Evolutionary conservation across 1,140 invertebrate species (phyloP).

Genomic region (Diuraphis noxia): DNA sequence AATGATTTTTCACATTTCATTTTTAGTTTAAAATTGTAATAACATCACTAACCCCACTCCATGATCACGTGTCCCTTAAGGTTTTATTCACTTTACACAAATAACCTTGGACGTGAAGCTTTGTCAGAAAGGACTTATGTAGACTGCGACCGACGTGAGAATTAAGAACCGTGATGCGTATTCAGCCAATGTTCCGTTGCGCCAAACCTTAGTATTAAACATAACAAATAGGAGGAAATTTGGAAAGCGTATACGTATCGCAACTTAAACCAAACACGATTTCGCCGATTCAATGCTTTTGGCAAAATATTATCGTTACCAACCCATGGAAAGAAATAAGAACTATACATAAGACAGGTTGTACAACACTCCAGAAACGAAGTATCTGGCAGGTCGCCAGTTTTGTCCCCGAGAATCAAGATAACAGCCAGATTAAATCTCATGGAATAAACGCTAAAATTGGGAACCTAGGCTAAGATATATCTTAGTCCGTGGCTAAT

Average conservation of each 20-base stretch:
- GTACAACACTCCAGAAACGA: not conserved
- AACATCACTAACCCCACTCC: slow-evolving; percentile 37
- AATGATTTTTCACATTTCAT: not conserved
- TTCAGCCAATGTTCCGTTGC: not conserved
- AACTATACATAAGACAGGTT: not conserved
- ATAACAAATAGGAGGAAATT: slow-evolving; percentile 26
- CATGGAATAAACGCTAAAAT: too few species aligned
- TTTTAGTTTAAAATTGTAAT: not conserved
- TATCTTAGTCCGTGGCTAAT: too few species aligned
- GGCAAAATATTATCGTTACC: slow-evolving; percentile 48
- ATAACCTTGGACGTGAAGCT: not conserved
- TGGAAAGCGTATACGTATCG: slow-evolving; percentile 35
- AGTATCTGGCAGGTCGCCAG: not conserved
- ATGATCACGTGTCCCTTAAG: slow-evolving; percentile 32
- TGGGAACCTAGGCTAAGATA: too few species aligned
- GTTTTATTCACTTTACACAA: not conserved
- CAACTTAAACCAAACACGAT: not conserved
- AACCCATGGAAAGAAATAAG: slow-evolving; percentile 9
- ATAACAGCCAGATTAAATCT: too few species aligned
- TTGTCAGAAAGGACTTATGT: slow-evolving; percentile 25
- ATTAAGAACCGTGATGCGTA: not conserved
- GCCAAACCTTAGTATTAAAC: not conserved
- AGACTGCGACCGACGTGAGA: not conserved
- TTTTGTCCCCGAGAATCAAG: too few species aligned
- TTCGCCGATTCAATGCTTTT: slow-evolving; percentile 29